Base-by-base conservation (phyloP, 2,113 vertebrate genomes). In the Hymenochirus boettgeri region DNA sequence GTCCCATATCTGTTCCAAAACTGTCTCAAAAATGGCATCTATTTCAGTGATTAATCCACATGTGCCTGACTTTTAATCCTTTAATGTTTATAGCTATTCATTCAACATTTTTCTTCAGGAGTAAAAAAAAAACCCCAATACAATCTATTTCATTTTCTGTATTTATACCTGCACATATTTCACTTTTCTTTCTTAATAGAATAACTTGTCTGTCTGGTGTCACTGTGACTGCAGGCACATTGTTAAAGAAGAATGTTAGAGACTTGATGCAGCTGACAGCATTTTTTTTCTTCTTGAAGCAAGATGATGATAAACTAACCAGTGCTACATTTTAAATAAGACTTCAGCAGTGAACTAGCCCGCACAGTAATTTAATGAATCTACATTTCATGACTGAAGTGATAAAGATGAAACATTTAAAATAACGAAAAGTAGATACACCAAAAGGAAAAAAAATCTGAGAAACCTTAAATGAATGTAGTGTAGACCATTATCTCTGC, bases 401-500 rank as follows among this genome's bases (percentile, higher is more conserved):
- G 83, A 83, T 86, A 84, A 88, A 82, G 79, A 83, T 86, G 86
- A 88, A 84, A 80, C 79, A 77, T 81, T 86, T 86, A 81, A 80
- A 84, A 87, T 85, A 88, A 89, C 83, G 80, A 75, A 85, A 87
- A 90, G 85, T 84, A 86, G 87, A 85, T 76, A 82, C 76, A 85
- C 85, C 82, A 79, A 80, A 83, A 29, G 39, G 58, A 58, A 65
- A n/a, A 67, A 84, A 83, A 82, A 75, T 82, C 83, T 77, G 83
- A 82, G 85, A 85, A 85, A 89, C 86, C 85, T 87, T 87, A 88
- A n/a, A 83, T 85, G 87, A 88, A 86, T 76, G 85, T 84, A 82
- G 82, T 88, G 83, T 85, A 85, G 83, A 83, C 78, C 85, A 88
- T 89, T n/a, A 89, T 87, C 86, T 87, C 82, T 86, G 85, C 86